Percentiles rank a stretch among this genome's conserved stretches.
These are phyloP conservation scores for Amphipoea lucens DNA, from an alignment of 2,888 invertebrate species.

Conservation along the genomic window DNA sequence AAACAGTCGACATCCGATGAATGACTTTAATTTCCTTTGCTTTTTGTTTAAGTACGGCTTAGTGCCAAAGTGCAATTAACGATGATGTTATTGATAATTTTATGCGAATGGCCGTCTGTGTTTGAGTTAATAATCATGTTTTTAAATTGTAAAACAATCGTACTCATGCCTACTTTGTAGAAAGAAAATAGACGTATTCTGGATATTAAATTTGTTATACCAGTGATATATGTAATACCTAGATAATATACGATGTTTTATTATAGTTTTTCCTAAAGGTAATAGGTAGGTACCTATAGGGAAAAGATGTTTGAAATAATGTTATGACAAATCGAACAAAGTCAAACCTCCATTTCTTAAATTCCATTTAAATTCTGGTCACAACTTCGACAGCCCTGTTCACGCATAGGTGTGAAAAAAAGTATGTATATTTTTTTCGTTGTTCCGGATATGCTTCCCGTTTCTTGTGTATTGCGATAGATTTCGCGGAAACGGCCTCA, in stretches of 20 bases:
- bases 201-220: background rate
- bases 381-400: constrained; percentile 73
- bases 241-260: background rate
- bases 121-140: constrained; percentile 21
- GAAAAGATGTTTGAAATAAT: background rate
- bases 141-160: constrained; percentile 20
- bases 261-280: background rate
- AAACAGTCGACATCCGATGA: constrained; percentile 67
- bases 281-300: background rate
- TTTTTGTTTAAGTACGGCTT: constrained; percentile 58
- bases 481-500: constrained; percentile 86
- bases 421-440: constrained; percentile 77
- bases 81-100: constrained; percentile 26
- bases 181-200: background rate
- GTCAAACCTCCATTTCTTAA: background rate
- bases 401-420: constrained; percentile 77
- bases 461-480: constrained; percentile 87
- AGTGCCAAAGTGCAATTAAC: constrained; percentile 48
- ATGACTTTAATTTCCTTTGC: constrained; percentile 62
- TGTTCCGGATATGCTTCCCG: constrained; percentile 89
- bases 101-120: constrained; percentile 19
- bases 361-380: constrained; percentile 14
- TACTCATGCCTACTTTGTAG: background rate
- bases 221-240: too few species aligned
- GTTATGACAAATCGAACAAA: background rate